A percentile compares a stretch with the other conserved stretches of the same genome.
phyloP scores from a whole-genome alignment of 2,113 vertebrate genomes.

The Piaya cayana region DNA sequence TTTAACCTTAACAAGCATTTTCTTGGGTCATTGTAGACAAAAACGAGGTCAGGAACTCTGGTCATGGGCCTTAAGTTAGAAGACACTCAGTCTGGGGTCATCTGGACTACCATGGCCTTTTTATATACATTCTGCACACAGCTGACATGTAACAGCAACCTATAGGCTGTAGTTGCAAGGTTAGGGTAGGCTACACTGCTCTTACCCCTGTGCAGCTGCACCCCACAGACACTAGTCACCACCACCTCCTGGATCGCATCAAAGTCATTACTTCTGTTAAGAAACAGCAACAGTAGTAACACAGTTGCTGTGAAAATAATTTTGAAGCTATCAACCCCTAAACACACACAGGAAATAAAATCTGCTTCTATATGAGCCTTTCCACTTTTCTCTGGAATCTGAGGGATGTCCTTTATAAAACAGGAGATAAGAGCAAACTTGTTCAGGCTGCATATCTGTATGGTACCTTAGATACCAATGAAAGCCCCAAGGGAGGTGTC shows the following conservation, averaged over 20 bases:
- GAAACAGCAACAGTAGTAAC: not conserved
- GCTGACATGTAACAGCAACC: not conserved
- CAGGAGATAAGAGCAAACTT: constrained; percentile 68
- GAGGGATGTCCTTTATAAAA: constrained; percentile 71
- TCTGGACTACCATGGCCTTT: not conserved
- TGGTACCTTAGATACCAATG: constrained; percentile 75
- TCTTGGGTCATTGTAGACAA: not conserved
- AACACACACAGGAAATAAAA: constrained; percentile 8
- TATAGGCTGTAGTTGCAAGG: not conserved
- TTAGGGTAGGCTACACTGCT: not conserved
- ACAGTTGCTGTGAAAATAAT: not conserved
- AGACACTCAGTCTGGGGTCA: not conserved
- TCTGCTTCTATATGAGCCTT: constrained; percentile 54
- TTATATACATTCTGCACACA: not conserved
- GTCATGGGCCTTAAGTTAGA: not conserved
- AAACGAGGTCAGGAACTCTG: constrained; percentile 31
- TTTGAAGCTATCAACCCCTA: not conserved
- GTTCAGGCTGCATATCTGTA: constrained; percentile 67
- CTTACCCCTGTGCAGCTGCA: not conserved
- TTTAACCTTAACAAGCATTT: constrained; percentile 22
- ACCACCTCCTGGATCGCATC: rapidly evolving
- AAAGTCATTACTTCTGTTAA: not conserved
- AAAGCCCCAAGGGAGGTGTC: constrained; percentile 68
- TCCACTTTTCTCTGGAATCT: constrained; percentile 65
- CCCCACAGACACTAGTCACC: not conserved